These are phyloP conservation scores for Bos javanicus DNA, from an alignment of 2,113 vertebrate species.

Conservation along the genomic window DNA sequence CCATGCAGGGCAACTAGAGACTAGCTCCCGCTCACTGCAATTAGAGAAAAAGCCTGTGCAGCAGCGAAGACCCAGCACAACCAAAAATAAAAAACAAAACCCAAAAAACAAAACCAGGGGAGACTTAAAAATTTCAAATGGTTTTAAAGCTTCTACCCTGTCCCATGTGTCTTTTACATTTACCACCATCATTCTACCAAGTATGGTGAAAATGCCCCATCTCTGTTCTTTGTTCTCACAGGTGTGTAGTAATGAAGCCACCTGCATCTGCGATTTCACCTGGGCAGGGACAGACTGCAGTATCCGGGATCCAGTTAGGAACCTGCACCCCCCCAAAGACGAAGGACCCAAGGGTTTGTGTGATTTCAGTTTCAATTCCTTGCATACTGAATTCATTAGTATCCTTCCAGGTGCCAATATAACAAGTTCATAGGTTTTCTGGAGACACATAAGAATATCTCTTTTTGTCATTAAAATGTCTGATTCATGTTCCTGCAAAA, in stretches of 20 bases:
- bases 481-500: not conserved
- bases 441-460: not conserved
- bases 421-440: not conserved
- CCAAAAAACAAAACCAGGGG: not conserved
- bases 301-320: conserved; percentile 93
- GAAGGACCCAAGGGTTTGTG: conserved; percentile 97
- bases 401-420: not conserved
- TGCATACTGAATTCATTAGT: not conserved
- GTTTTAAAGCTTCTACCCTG: not conserved
- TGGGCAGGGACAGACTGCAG: conserved; percentile 99
- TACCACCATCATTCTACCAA: not conserved
- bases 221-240: conserved; percentile 68
- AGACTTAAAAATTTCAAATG: not conserved
- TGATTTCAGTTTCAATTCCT: conserved; percentile 79
- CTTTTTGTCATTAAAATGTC: conserved; percentile 18
- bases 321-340: conserved; percentile 83
- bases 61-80: not conserved
- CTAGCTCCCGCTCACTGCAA: not conserved
- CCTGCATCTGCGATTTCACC: conserved; percentile 95
- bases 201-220: not conserved
- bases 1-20: not conserved
- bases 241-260: conserved; percentile 98
- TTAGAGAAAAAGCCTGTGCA: not conserved
- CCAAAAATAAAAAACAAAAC: not conserved
- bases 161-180: not conserved